These are phyloP conservation scores for Hydriomena furcata DNA, from an alignment of 2,888 invertebrate species.

Conservation along the genomic window DNA sequence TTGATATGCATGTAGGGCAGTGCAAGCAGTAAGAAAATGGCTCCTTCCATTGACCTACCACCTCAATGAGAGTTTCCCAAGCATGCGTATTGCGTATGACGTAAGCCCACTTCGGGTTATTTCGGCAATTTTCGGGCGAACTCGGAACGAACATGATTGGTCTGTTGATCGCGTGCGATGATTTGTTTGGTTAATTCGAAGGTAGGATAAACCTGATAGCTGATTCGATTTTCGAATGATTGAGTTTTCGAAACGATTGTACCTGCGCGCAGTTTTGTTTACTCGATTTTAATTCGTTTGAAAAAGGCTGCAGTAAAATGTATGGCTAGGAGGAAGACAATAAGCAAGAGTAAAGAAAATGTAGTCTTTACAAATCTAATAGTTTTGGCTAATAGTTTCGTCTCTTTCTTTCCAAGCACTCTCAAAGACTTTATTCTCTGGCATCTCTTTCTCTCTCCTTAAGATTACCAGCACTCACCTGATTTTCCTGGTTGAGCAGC, in stretches of 20 bases:
- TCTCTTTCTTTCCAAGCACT: conserved; percentile 1
- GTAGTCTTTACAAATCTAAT: background rate
- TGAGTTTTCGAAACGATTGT: conserved; percentile 2
- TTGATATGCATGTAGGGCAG: conserved; percentile 32
- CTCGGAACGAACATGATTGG: conserved; percentile 21
- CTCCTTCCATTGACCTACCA: conserved; percentile 46
- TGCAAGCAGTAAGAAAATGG: conserved; percentile 38
- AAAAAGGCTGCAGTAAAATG: no score
- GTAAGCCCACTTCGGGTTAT: conserved; percentile 39
- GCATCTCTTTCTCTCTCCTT: no score
- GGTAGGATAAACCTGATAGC: conserved; percentile 13
- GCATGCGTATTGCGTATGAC: conserved; percentile 60
- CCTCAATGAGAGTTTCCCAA: conserved; percentile 49
- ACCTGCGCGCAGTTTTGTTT: background rate
- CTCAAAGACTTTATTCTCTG: no score
- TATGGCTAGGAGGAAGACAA: no score
- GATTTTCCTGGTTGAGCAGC: conserved; percentile 97
- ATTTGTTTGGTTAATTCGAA: conserved; percentile 21
- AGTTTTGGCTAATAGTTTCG: background rate
- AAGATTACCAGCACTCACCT: conserved; percentile 85
- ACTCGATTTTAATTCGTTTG: background rate
- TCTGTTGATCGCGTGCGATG: conserved; percentile 23
- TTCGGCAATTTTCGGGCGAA: conserved; percentile 23
- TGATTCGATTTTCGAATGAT: conserved; percentile 17
- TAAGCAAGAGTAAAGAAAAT: no score